Evolutionary conservation across 1,140 invertebrate genomes (phyloP), one percentile per base, ranked within the genome.

Genomic region (Eumaeus atala): DNA sequence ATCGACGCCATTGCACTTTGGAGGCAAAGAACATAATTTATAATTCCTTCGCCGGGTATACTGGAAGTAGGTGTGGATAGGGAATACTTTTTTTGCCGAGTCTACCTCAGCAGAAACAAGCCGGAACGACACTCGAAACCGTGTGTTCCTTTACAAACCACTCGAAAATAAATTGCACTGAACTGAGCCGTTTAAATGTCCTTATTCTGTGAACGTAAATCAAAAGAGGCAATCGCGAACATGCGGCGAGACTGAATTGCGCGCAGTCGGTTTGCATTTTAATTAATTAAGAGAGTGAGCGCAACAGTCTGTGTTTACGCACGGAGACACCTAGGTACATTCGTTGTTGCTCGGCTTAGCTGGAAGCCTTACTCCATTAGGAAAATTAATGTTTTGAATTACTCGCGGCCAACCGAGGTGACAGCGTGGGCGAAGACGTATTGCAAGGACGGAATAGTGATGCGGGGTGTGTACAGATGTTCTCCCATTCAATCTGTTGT

Each of bases 341-440:
- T 70, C 64, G 66, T 72, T 68, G 74, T 78, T 72, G 68, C 70
- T 59, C 60, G 66, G 72, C 75, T 78, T 74, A 79, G 66, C 72
- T 59, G 59, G 68, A 61, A 80, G 70, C 67, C 73, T 84, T 81
- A 83, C 72, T 84, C 84, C 84, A 87, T 87, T 87, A 87, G 72
- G 74, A 79, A 85, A 87, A 87, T 87, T 85, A 87, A 87, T 85
- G 82, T 85, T 85, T 84, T 74, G 79, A 82, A 65, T 70, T 72
- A 74, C 66, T 61, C 63, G 66, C 59, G 61, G 69, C 55, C 61
- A 62, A 63, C 66, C 61, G 66, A 69, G 58, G 62, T 63, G 67
- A 62, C 62, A 58, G 58, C 53, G 67, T 54, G 53, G 61, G 55
- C 48, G 62, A 58, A 64, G 56, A 64, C 56, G 59, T 54, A 62